These are phyloP conservation scores for Cyclargus thomasi DNA, from an alignment of 1,140 invertebrate species.

Conservation along the genomic window DNA sequence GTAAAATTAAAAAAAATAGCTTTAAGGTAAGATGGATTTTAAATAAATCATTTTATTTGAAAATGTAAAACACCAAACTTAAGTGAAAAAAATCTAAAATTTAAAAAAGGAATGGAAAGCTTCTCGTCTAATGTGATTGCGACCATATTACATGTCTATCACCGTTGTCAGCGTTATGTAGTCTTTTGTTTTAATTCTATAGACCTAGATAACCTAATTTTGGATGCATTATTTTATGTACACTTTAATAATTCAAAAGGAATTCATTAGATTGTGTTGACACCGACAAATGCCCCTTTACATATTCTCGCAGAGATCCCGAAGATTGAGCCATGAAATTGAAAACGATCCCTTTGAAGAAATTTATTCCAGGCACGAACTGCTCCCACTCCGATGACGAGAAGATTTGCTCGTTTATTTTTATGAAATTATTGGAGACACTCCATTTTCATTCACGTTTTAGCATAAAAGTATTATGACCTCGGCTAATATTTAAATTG, in stretches of 20 bases:
- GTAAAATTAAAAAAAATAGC: too few relatives aligned
- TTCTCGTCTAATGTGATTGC: too few relatives aligned
- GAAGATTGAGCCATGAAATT: constrained; percentile 74
- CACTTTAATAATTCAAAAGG: constrained; percentile 50
- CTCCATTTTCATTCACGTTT: constrained; percentile 26
- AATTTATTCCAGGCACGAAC: constrained; percentile 73
- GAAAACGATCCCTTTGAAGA: constrained; percentile 74
- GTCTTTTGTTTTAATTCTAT: too few relatives aligned
- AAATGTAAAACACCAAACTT: too few relatives aligned
- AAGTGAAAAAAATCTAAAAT: too few relatives aligned
- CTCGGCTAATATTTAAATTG: constrained; percentile 20
- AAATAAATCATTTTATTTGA: too few relatives aligned
- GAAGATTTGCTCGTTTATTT: constrained; percentile 72
- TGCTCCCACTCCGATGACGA: constrained; percentile 61
- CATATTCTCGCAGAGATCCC: constrained; percentile 71
- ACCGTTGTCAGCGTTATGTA: too few relatives aligned
- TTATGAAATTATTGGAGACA: constrained; percentile 69
- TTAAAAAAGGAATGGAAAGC: too few relatives aligned
- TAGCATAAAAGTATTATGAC: constrained; percentile 21
- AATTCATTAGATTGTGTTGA: constrained; percentile 71
- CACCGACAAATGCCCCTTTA: constrained; percentile 72
- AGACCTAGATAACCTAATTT: too few relatives aligned
- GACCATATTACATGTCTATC: too few relatives aligned
- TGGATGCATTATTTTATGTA: constrained; percentile 29
- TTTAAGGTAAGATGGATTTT: too few relatives aligned